Evolutionary conservation across 2,797 vertebrate genomes (phyloP), one percentile per base, ranked within the genome.

Genomic region (Carcharodon carcharias): DNA sequence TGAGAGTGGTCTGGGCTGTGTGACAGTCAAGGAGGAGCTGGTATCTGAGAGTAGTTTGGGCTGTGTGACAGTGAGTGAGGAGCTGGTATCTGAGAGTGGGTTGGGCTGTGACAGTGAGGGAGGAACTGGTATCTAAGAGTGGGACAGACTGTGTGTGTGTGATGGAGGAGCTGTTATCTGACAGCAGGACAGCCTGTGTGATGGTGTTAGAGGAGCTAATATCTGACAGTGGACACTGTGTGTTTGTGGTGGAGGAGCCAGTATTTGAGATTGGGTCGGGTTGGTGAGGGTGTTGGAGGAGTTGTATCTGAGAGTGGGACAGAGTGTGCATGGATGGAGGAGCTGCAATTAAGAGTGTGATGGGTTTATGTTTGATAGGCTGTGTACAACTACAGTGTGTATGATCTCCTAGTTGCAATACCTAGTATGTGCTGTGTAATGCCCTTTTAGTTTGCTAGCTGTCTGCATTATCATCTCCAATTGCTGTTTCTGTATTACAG

Each of bases 401-500:
- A 5, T 92, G 58, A 61, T 63, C 12, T 14, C 4, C 31, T n/a
- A 7, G 14, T 18, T 58, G 23, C 18, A 92, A 31, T 56, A 4
- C 11, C 3, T 12, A 7, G 73, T 28, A 50, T 63, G 12, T 61
- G 12, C 14, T 16, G 58, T n/a, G 5, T 92, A 2, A 61, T 95
- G 45, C 28, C 69, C 82, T 50, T 50, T 8, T 26, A 26, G 82
- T 50, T 85, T 50, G 82, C 18, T 6, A 23, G 82, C 35, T 50
- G 45, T 50, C 21, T 45, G 50, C 95, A 56, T 54, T n/a, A 50
- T 4, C 50, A 77, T 31, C 88, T 67, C n/a, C 8, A 93, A 11
- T 23, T 28, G 0, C 63, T 35, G 31, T 18, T 73, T 95, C 54
- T 77, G 14, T 77, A 23, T 77, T 77, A 14, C 97, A 99, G 99